Evolutionary conservation across 2,888 invertebrate species (phyloP), one percentile per base, ranked within the genome.

Genomic region (Pinctada fucata): DNA sequence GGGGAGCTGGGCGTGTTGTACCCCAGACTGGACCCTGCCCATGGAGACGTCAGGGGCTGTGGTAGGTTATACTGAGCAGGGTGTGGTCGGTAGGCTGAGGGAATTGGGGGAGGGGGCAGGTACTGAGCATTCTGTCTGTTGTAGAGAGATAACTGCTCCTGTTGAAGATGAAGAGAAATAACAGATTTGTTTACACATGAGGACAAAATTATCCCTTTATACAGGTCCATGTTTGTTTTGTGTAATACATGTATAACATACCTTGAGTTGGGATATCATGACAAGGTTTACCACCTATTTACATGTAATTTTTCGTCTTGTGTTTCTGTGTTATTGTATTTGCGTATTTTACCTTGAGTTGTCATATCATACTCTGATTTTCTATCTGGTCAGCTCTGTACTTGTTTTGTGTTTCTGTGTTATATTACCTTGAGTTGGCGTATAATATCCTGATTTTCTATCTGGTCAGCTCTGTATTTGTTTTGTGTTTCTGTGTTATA

Each of bases 261-360:
- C 31, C 1, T 31, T 31, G 31, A 31, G 31, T 51, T 95, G 94
- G 85, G 94, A 94, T 52, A 95, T 93, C 58, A 94, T 94, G 86
- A 94, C 85, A 50, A 83, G 79, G 68, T 83, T 78, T 2, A 82
- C 92, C 87, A 94, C 94, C 84, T 95, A 93, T 86, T 95, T 94
- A 82, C 94, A 94, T 69, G 94, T 94, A 1, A 31, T 31, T 31
- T 31, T 31, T 31, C 0, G 0, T 31, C 1, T 63, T 95, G 94
- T 47, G 93, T 93, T 16, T 93, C 92, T 31, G 31, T 31, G 31
- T 31, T 31, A 31, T 31, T 31, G 31, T 31, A 31, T 31, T 31
- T 31, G 1, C 1, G 31, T 31, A 31, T 31, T 31, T 31, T 31
- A 31, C 31, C 31, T 31, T 31, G 31, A 31, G 31, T 31, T 31